These are phyloP conservation scores for Taurulus bubalis DNA, from an alignment of 2,113 vertebrate genomes.

Conservation along the genomic window DNA sequence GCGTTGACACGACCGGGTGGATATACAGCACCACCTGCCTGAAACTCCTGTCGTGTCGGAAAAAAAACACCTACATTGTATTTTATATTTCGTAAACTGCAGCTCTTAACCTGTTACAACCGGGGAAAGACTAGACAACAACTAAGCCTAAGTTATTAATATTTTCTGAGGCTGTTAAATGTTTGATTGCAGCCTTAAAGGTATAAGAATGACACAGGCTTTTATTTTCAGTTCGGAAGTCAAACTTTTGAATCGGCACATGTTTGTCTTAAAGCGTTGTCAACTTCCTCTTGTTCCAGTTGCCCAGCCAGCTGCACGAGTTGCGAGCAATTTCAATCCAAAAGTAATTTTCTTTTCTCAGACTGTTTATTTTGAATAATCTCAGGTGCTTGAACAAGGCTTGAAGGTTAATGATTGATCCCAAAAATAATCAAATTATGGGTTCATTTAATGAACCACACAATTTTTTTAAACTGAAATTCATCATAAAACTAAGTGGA, in stretches of 20 bases:
- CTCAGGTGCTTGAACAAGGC: not conserved
- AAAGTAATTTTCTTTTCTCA: not conserved
- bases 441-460: not conserved
- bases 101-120: no score
- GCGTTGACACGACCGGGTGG: slow-evolving; percentile 11
- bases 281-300: not conserved
- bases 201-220: not conserved
- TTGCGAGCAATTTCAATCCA: not conserved
- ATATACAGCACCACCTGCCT: slow-evolving; percentile 40
- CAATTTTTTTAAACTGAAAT: not conserved
- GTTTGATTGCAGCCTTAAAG: not conserved
- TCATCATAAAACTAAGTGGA: not conserved
- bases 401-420: not conserved
- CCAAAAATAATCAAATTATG: no score
- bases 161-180: not conserved
- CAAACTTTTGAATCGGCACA: not conserved
- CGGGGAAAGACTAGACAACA: not conserved
- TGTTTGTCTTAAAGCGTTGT: not conserved
- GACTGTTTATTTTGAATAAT: not conserved
- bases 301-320: not conserved
- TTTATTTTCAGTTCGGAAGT: not conserved
- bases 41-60: not conserved
- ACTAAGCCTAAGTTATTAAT: not conserved
- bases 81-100: not conserved
- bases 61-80: not conserved